Evolutionary conservation across 2,888 invertebrate species (phyloP).

Genomic region (Harpalus rubripes): DNA sequence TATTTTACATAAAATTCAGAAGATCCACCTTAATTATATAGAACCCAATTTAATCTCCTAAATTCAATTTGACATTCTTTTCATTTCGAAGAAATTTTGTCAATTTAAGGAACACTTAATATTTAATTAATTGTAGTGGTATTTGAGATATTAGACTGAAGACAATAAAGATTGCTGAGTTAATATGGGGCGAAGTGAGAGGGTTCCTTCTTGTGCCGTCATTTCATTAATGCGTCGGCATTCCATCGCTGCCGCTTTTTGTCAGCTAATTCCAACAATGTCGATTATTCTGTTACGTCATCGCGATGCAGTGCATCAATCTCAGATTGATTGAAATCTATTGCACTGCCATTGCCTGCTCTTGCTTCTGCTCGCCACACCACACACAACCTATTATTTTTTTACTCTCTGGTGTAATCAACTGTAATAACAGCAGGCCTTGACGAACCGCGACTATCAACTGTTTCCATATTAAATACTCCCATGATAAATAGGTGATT

Average conservation of each 20-base stretch:
- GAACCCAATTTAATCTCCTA: too few relatives aligned
- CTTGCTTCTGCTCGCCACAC: conserved; percentile 2
- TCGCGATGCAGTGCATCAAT: conserved; percentile 54
- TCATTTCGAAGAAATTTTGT: too few relatives aligned
- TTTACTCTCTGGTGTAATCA: conserved; percentile 35
- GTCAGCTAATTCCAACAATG: conserved; percentile 50
- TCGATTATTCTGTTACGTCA: conserved; percentile 52
- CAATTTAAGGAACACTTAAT: too few relatives aligned
- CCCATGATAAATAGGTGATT: conserved; percentile 43
- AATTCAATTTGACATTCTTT: too few relatives aligned
- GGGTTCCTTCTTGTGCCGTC: conserved; percentile 1
- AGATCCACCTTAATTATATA: too few relatives aligned
- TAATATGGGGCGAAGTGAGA: not conserved
- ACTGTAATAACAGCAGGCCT: conserved; percentile 45
- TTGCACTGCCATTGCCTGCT: conserved; percentile 17
- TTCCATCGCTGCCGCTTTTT: conserved; percentile 46
- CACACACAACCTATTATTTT: conserved; percentile 35
- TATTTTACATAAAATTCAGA: too few relatives aligned
- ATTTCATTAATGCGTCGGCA: conserved; percentile 59
- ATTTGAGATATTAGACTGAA: not conserved
- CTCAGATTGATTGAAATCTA: conserved; percentile 47
- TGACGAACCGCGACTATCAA: conserved; percentile 36
- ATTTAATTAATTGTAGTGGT: not conserved
- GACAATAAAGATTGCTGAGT: not conserved
- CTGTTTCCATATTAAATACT: conserved; percentile 44